Base-by-base conservation (phyloP, 2,797 vertebrate genomes). In the Cichlasoma orientale region DNA sequence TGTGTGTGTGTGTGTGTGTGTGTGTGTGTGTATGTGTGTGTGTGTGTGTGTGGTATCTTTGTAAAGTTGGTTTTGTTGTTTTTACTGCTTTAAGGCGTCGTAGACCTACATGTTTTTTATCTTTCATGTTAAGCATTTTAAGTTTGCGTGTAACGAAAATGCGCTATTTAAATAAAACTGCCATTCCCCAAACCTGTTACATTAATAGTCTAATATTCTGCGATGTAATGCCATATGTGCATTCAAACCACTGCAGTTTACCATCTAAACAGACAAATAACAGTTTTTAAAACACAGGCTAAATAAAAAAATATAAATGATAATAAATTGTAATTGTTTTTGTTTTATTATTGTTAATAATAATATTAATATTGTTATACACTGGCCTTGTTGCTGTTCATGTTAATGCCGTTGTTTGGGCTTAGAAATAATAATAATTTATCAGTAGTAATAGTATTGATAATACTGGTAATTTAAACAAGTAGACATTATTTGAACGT, bases 401-500 rank as follows among this genome's bases (percentile, higher is more conserved):
- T 66, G 44, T 66, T 47, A 47, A 19, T 47, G 59, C 25, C 21
- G 59, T 44, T 63, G 36, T 13, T 7, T 47, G 3, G 10, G 23
- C 25, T 66, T 68, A 13, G 11, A 13, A 68, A 68, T n/a, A 27
- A 19, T 66, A 66, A 47, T 27, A 44, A 38, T 47, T 47, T 47
- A 66, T 44, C 1, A 36, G 10, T 63, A 18, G 36, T 44, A 63
- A 41, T 18, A 63, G 13, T 25, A 63, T 25, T 63, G 59, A 63
- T 1, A 11, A 63, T 25, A 18, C 25, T 38, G 56, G 4, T 8
- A n/a, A 29, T 14, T 29, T 25, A 21, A 57, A 16, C 23, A 56
- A 12, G 16, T 19, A 31, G 8, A 2, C 52, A 41, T 56, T 10
- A 21, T n/a, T 72, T 52, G 0, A 54, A n/a, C 79, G 88, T 92